A percentile compares a stretch with the other conserved stretches of the same genome.
These are phyloP conservation scores for Anguilla japonica DNA, from an alignment of 2,113 vertebrate species.

Conservation along the genomic window DNA sequence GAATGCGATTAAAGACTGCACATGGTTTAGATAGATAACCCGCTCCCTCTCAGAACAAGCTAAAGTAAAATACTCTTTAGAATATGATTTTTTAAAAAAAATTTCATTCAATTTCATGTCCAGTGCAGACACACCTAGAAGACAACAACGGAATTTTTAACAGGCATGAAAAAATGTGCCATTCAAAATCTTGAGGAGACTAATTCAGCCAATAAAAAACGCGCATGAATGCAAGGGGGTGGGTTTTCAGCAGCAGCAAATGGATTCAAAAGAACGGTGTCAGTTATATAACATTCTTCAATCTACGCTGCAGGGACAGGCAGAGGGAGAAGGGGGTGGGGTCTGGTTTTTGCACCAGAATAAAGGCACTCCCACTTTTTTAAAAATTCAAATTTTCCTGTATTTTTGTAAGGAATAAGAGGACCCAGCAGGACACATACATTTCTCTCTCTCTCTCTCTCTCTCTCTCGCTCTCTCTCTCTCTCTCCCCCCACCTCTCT, in stretches of 20 bases:
- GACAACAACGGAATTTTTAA: not conserved
- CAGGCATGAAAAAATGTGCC: conserved; percentile 62
- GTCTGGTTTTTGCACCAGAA: not conserved
- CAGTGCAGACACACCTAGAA: not conserved
- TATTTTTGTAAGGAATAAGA: not conserved
- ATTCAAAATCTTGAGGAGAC: conserved; percentile 59
- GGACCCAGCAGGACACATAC: not conserved
- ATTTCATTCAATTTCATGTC: not conserved
- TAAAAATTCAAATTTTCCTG: not conserved
- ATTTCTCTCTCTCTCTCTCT: not conserved
- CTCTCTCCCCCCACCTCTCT: not conserved
- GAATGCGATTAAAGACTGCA: not conserved
- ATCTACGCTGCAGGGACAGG: conserved; percentile 21
- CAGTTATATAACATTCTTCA: conserved; percentile 65
- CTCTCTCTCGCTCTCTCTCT: not conserved
- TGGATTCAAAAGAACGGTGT: conserved; percentile 52
- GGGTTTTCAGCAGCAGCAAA: conserved; percentile 29
- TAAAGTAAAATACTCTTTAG: not conserved
- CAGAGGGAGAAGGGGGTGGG: not conserved
- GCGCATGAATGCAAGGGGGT: conserved; percentile 31
- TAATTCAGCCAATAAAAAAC: conserved; percentile 55
- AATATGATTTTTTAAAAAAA: not conserved
- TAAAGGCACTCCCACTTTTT: not conserved
- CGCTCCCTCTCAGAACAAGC: not conserved
- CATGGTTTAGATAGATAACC: not conserved